Base-by-base conservation (phyloP, 2,888 invertebrate species). In the Rosalia funebris region DNA sequence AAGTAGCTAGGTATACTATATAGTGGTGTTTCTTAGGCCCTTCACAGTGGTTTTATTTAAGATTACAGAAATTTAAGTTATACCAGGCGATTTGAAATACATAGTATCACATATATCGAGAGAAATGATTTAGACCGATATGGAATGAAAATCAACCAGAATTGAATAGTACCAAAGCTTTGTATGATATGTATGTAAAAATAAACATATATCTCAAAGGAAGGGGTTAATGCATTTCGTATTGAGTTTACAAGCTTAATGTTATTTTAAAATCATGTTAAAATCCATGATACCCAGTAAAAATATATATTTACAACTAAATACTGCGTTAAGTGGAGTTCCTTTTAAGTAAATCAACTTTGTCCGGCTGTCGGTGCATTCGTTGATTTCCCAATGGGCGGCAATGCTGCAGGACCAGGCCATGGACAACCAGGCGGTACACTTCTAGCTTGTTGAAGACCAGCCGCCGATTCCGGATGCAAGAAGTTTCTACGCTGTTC, bases 401-500 rank as follows among this genome's bases (percentile, higher is more conserved):
- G 90, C 74, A 92, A 84, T 70, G 91, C 87, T 66, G 91, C 89
- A 79, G 91, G 91, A 63, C 89, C 89, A 66, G 92, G 91, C 92
- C 92, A 92, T 62, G 91, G 91, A 78, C 91, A 90, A 69, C 89
- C 86, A 71, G 86, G 84, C 70, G 87, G 82, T n/a, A 82, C 82
- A 66, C 81, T 82, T 54, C 82, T 73, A 20, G 82, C 80, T 69
- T 81, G 80, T 65, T 81, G 82, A 19, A 82, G 71, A 52, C 81
- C 83, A 45, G 91, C 93, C 64, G 94, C 93, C 62, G 93, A 90
- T 78, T 94, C 94, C 44, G 94, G 94, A 82, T 94, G 94, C 66
- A 95, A 85, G 83, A 92, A 94, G 82, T 94, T 93, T n/a, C n/a
- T n/a, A n/a, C n/a, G n/a, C 79, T 93, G 92, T 77, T 93, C 93